Evolutionary conservation across 2,797 vertebrate species (phyloP).

Genomic region (Bradypodion pumilum): DNA sequence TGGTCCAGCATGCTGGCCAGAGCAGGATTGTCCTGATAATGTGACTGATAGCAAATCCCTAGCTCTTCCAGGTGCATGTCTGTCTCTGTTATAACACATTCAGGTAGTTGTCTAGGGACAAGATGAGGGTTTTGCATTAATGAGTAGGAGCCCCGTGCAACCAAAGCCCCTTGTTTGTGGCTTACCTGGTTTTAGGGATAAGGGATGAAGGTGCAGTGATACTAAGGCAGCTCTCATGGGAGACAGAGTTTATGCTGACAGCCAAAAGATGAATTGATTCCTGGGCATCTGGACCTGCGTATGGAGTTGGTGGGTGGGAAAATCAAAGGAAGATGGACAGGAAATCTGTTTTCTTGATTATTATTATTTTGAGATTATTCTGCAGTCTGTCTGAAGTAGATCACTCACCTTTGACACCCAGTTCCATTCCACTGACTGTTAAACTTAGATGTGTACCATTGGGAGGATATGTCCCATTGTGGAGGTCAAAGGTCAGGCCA

Average conservation of each 20-base stretch:
- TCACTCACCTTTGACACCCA: conserved; percentile 31
- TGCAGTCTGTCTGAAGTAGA: not conserved
- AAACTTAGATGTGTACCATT: conserved; percentile 18
- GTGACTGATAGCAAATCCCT: conserved; percentile 23
- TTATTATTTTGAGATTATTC: not conserved
- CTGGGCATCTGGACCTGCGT: conserved; percentile 28
- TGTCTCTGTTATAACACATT: conserved; percentile 6
- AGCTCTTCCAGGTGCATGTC: not conserved
- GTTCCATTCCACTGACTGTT: conserved; percentile 10
- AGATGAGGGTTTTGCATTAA: conserved; percentile 1
- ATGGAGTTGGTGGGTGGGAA: not conserved
- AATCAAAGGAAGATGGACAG: not conserved
- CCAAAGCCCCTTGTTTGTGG: not conserved
- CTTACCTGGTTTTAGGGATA: conserved; percentile 36
- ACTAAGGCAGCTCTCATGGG: conserved; percentile 29
- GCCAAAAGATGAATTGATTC: conserved; percentile 17
- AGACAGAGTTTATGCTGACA: conserved; percentile 4
- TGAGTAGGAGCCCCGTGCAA: not conserved
- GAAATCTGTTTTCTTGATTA: not conserved
- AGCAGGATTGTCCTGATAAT: conserved; percentile 23
- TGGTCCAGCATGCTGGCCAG: conserved; percentile 38
- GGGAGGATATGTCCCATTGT: conserved; percentile 22
- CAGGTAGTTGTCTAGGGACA: conserved; percentile 21
- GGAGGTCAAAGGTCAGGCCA: conserved; percentile 21
- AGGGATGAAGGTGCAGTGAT: conserved; percentile 33